Base-by-base conservation (phyloP, 2,797 vertebrate species). In the Mastacembelus armatus region DNA sequence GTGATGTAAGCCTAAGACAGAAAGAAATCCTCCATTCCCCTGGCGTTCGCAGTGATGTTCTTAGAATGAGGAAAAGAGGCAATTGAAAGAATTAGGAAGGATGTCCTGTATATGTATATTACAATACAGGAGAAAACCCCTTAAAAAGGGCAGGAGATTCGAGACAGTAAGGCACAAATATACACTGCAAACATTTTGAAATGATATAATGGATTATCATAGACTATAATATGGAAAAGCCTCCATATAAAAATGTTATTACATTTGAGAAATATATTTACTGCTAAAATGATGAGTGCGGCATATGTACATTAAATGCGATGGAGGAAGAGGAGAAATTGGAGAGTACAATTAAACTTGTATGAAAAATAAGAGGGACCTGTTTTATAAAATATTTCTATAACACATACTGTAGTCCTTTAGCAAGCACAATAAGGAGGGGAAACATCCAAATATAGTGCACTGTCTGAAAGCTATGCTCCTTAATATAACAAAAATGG, bases 1-100 rank as follows among this genome's bases (percentile, higher is more conserved):
- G 74, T 89, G 89, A 88, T 87, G 85, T 85, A 88, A 92, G 83
- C 56, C 32, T 5, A 52, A 71, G 84, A 89, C 78, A 84, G 78
- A 84, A 47, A 75, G 59, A 65, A 77, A 77, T 76, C 68, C 73
- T 80, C 27, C 11, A 36, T 67, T 75, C 66, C 85, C 84, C 59
- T 26, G 29, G 59, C 51, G 66, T 60, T 75, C 44, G 33, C 51
- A 69, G 50, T 21, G 43, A 43, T 54, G 45, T 57, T 65, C 57
- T 43, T 12, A 64, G 61, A 80, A 78, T 1, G 30, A 80, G 63
- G 50, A 73, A 67, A 73, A 81, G 74, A 77, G 42, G 43, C 44
- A 61, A 47, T 19, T 51, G 35, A 70, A 39, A 58, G 59, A 47
- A 56, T 29, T 18, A 66, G 32, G 39, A 35, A 72, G 47, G 58